Base-by-base conservation (phyloP, 2,888 invertebrate genomes). In the Cyclophora albipunctata region DNA sequence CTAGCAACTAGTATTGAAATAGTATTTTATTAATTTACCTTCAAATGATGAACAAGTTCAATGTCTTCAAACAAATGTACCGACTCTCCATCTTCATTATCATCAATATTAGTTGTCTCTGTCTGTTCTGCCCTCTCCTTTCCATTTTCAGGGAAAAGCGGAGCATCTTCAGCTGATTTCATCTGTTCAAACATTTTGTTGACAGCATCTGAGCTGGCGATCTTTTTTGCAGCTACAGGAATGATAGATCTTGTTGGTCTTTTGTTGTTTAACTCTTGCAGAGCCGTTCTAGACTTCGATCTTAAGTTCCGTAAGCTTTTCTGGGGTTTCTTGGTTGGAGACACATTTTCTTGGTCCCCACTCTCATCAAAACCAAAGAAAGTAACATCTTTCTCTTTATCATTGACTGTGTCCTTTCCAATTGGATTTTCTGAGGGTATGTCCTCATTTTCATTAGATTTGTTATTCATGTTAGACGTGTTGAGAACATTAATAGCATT, bases 281-380 rank as follows among this genome's bases (percentile, higher is more conserved):
- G 66, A 6, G 78, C 74, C 42, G 73, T 68, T 58, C 77, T 74
- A 2, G 75, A 59, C 35, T 71, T 61, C 34, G 73, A 53, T 52
- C 78, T 72, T 34, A 84, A 59, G 7, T 66, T 64, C 53, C 69
- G 62, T 2, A 64, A 59, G 60, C 57, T 74, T 41, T 67, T 69
- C 5, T 64, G 63, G 34, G 62, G 52, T 0, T 45, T 57, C 63
- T 83, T 84, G 5, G 66, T 52, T 4, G 86, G 86, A 7, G 80
- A 80, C 7, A 82, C 53, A 74, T 89, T 89, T 52, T 89, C 87
- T 57, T 73, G 75, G 55, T 84, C 79, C 35, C 79, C 80, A 58
- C 68, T 82, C 6, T 88, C 85, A 71, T 89, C 85, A 74, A 89
- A 89, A 2, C 89, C 89, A 66, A 89, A 89, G 55, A 73, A 86